These are phyloP conservation scores for Rhyacichthys aspro DNA, from an alignment of 2,797 vertebrate species.

Conservation along the genomic window DNA sequence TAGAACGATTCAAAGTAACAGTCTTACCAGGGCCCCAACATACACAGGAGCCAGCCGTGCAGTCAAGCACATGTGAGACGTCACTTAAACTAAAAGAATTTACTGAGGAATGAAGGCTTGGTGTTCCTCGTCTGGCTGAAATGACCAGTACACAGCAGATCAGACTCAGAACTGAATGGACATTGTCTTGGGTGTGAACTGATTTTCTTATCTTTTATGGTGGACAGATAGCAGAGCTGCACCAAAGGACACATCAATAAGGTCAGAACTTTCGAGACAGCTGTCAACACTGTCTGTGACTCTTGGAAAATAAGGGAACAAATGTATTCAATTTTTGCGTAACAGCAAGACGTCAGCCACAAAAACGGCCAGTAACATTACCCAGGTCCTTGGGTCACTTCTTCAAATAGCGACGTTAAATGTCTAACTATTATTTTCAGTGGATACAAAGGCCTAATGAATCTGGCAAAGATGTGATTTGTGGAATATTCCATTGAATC, in stretches of 20 bases:
- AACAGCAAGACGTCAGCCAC: constrained; percentile 27
- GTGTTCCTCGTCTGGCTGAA: constrained; percentile 61
- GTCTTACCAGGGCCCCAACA: too few species aligned
- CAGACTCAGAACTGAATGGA: constrained; percentile 41
- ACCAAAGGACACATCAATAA: constrained; percentile 29
- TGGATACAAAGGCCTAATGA: constrained; percentile 60
- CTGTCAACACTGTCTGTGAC: constrained; percentile 40
- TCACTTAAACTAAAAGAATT: constrained; percentile 56
- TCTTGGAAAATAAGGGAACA: constrained; percentile 45
- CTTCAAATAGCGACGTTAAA: constrained; percentile 19
- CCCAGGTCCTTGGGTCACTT: constrained; percentile 41
- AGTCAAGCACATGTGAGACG: constrained; percentile 1
- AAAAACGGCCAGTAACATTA: constrained; percentile 26
- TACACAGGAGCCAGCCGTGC: too few species aligned
- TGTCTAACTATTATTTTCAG: constrained; percentile 51
- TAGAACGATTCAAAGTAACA: too few species aligned
- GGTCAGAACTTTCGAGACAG: constrained; percentile 27
- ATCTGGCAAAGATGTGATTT: constrained; percentile 61
- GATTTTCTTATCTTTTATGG: constrained; percentile 37
- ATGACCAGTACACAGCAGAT: constrained; percentile 49
- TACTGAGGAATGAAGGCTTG: constrained; percentile 61
- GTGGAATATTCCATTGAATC: constrained; percentile 77
- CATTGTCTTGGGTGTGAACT: constrained; percentile 36
- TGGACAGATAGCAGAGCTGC: constrained; percentile 26
- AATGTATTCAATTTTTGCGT: constrained; percentile 31